Evolutionary conservation across 2,797 vertebrate species (phyloP), one percentile per base, ranked within the genome.

Genomic region (Apogon talboti): DNA sequence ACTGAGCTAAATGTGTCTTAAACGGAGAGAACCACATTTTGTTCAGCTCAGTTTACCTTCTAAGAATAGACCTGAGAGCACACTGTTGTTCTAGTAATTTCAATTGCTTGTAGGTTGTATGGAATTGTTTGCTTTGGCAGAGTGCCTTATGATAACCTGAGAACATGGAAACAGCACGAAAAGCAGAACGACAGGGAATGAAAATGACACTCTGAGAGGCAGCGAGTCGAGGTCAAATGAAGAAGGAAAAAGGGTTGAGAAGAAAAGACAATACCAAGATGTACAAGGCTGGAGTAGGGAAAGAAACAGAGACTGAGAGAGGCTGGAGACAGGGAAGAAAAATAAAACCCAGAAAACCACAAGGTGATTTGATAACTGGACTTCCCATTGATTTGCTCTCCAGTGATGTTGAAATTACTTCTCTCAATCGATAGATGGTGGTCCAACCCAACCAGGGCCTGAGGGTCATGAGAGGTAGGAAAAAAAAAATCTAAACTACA

Each of bases 321-420:
- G 11, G 16, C 3, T 11, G 12, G 30, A 43, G 19, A 3, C 18
- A 41, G 52, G 18, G 37, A 42, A 62, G 24, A 46, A 38, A 73
- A 66, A 65, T 47, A 73, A 57, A 76, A 75, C 46, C 52, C 13
- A 64, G 33, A 57, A 75, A 71, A 80, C 66, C 46, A 53, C 65
- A 18, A 74, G 45, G 63, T 73, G 58, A 82, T 85, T 76, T 79
- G 78, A 83, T 78, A 79, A 84, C 74, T 82, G 1, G 33, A 76
- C 71, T 73, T 64, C 47, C 7, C 30, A 87, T 89, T 74, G 79
- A 84, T 80, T 37, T 66, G 21, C 63, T 76, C 61, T 82, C 57
- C 65, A 61, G 57, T 63, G 70, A 80, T 78, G 77, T 61, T 74
- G 65, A 83, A 87, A 87, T 85, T 72, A 84, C 78, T 76, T 85